Conservation (phyloP, 2,113 vertebrate species). For the Bos taurus region DNA sequence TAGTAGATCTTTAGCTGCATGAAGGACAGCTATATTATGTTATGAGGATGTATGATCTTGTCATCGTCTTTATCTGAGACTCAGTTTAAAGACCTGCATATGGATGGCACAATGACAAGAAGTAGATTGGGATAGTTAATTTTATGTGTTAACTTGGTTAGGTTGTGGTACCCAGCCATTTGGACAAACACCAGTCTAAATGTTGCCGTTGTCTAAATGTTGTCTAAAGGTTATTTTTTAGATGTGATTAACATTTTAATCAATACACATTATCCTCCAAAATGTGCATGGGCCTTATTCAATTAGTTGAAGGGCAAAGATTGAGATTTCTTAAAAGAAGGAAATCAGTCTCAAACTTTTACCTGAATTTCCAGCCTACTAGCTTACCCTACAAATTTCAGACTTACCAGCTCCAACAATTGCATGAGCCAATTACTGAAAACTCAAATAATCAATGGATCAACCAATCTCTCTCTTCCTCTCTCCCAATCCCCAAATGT, state of each 20-base stretch:
- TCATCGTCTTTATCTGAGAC: neutral
- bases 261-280: neutral
- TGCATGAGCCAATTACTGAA: neutral
- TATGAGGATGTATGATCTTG: neutral
- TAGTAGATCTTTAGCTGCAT: neutral
- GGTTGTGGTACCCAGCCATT: neutral
- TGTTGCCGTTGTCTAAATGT: neutral
- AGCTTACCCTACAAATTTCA: neutral
- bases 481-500: neutral
- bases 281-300: neutral
- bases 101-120: neutral
- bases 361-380: neutral
- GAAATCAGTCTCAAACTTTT: neutral
- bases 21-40: neutral
- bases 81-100: neutral
- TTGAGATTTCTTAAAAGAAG: neutral
- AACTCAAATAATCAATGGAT: neutral
- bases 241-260: constrained; percentile 1
- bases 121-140: neutral
- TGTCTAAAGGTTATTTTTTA: neutral
- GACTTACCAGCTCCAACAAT: neutral
- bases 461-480: neutral
- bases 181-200: neutral
- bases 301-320: neutral
- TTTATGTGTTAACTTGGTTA: neutral